These are phyloP conservation scores for Chironomus tentans DNA, from an alignment of 2,888 invertebrate species.

Conservation along the genomic window DNA sequence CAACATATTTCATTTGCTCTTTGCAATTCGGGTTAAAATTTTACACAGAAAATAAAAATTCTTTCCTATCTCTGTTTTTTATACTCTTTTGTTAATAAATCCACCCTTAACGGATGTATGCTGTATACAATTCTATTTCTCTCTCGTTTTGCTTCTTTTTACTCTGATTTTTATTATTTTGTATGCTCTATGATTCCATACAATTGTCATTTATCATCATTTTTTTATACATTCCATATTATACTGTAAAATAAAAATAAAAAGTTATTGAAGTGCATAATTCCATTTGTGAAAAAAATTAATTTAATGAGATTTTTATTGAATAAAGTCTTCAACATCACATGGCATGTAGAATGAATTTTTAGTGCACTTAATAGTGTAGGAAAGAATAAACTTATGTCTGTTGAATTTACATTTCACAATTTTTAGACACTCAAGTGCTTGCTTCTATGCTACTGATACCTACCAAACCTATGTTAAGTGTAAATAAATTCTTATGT, in stretches of 20 bases:
- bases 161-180: no score
- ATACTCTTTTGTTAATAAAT: not conserved
- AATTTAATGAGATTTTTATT: constrained; percentile 5
- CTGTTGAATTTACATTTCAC: constrained; percentile 18
- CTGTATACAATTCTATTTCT: not conserved
- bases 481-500: not conserved
- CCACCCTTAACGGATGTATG: constrained; percentile 6
- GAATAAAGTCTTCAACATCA: not conserved
- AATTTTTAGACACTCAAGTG: not conserved
- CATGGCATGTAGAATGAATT: not conserved
- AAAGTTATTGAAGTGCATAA: constrained; percentile 2
- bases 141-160: no score
- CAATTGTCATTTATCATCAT: not conserved
- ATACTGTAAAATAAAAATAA: not conserved
- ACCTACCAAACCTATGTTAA: not conserved
- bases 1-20: not conserved
- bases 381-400: not conserved
- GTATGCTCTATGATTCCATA: no score
- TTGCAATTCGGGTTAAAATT: constrained; percentile 6
- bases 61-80: not conserved
- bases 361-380: not conserved
- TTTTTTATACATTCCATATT: not conserved
- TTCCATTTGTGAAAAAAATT: not conserved
- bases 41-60: not conserved
- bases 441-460: constrained; percentile 13